phyloP scores from a whole-genome alignment of 2,797 vertebrate species.

The Tympanoctomys barrerae region DNA sequence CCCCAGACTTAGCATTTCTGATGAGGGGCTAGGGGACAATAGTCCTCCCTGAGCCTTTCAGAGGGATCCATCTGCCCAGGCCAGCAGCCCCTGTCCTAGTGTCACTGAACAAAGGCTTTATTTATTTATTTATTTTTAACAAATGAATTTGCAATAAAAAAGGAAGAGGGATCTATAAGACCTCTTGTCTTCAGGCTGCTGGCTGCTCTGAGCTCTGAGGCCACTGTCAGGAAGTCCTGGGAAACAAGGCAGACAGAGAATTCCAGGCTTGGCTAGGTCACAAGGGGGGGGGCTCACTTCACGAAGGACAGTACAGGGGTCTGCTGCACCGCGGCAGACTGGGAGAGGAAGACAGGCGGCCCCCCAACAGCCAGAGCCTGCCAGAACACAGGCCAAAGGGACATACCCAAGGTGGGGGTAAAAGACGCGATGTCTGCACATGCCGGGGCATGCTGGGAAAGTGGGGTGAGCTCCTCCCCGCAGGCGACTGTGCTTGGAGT shows the following conservation, averaged over 20 bases:
- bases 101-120: slow-evolving; percentile 46
- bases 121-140: background rate
- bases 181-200: background rate
- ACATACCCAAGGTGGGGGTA: background rate
- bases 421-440: background rate
- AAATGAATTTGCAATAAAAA: slow-evolving; percentile 81
- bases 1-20: slow-evolving; percentile 72
- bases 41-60: slow-evolving; percentile 68
- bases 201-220: slow-evolving; percentile 69
- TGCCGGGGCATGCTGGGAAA: background rate
- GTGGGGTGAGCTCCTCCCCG: background rate
- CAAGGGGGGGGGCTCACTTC: slow-evolving; percentile 52
- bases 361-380: background rate
- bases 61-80: slow-evolving; percentile 43
- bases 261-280: slow-evolving; percentile 79
- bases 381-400: background rate
- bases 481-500: background rate
- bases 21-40: slow-evolving; percentile 62
- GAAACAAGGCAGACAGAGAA: slow-evolving; percentile 70
- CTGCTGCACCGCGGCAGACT: background rate
- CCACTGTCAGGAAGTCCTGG: slow-evolving; percentile 75
- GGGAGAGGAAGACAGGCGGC: background rate
- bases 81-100: slow-evolving; percentile 18
- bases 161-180: slow-evolving; percentile 65
- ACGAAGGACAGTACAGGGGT: slow-evolving; percentile 20